Evolutionary conservation across 2,113 vertebrate genomes (phyloP).

Genomic region (Dissostichus mawsoni): DNA sequence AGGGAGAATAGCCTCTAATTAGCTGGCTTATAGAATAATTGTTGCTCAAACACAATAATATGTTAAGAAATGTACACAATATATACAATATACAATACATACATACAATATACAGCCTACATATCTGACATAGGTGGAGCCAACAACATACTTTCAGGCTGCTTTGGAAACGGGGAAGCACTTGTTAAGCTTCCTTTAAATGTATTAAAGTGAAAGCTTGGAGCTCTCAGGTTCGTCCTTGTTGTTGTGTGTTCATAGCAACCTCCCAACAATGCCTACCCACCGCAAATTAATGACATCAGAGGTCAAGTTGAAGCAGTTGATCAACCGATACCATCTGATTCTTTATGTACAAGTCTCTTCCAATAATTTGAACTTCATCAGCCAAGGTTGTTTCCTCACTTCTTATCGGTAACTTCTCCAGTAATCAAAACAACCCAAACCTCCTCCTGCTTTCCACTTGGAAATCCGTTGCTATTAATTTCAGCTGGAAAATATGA

Average conservation of each 20-base stretch:
- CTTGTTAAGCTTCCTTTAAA: conserved; percentile 13
- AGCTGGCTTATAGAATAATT: too few relatives aligned
- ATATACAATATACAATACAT: neutral
- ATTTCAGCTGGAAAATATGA: conserved; percentile 42
- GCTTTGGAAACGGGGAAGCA: conserved; percentile 18
- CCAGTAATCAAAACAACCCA: conserved; percentile 43
- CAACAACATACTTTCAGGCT: conserved; percentile 1
- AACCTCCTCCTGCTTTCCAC: conserved; percentile 15
- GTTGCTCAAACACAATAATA: neutral
- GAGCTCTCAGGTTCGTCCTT: conserved; percentile 7
- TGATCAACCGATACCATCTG: conserved; percentile 27
- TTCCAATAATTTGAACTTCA: conserved; percentile 50
- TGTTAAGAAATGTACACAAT: neutral
- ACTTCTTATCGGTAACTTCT: conserved; percentile 47
- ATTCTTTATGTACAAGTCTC: conserved; percentile 8
- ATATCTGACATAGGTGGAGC: neutral
- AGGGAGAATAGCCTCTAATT: too few relatives aligned
- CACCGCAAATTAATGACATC: conserved; percentile 4
- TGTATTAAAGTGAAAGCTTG: neutral
- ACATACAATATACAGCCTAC: neutral
- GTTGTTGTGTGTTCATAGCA: conserved; percentile 47
- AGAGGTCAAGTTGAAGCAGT: conserved; percentile 46
- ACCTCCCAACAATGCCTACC: conserved; percentile 10
- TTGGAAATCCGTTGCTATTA: conserved; percentile 33
- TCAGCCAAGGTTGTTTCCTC: conserved; percentile 50